These are phyloP conservation scores for Aplodontia rufa DNA, from an alignment of 2,113 vertebrate species.

Conservation along the genomic window DNA sequence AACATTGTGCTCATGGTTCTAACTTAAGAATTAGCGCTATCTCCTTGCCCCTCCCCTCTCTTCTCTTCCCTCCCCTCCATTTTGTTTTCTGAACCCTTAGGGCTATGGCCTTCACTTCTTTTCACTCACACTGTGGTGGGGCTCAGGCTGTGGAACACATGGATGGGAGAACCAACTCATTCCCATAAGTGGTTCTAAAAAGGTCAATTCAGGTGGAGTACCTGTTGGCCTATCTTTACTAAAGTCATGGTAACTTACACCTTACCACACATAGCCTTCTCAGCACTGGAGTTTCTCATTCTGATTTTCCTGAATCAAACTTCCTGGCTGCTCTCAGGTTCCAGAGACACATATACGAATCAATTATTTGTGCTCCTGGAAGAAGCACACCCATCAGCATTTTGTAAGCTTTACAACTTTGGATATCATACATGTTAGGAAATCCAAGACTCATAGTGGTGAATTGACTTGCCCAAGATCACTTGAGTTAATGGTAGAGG, in stretches of 20 bases:
- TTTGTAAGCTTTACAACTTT: slow-evolving; percentile 23
- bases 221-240: neutral
- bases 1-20: neutral
- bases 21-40: neutral
- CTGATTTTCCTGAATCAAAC: slow-evolving; percentile 16
- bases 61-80: neutral
- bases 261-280: neutral
- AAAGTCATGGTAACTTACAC: neutral
- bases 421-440: neutral
- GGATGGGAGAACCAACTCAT: neutral
- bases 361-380: slow-evolving; percentile 12
- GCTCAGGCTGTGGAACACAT: neutral
- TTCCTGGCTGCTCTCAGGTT: neutral
- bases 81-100: neutral
- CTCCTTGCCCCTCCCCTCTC: neutral
- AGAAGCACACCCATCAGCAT: neutral
- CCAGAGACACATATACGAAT: neutral
- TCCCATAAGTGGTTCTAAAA: neutral
- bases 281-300: neutral
- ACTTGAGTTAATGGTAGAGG: neutral
- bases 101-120: neutral
- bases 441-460: neutral
- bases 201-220: neutral
- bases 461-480: neutral
- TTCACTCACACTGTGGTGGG: neutral